A percentile compares a stretch with the other conserved stretches of the same genome.
Evolutionary conservation across 2,113 vertebrate species (phyloP).

Genomic region (Argyrosomus japonicus): DNA sequence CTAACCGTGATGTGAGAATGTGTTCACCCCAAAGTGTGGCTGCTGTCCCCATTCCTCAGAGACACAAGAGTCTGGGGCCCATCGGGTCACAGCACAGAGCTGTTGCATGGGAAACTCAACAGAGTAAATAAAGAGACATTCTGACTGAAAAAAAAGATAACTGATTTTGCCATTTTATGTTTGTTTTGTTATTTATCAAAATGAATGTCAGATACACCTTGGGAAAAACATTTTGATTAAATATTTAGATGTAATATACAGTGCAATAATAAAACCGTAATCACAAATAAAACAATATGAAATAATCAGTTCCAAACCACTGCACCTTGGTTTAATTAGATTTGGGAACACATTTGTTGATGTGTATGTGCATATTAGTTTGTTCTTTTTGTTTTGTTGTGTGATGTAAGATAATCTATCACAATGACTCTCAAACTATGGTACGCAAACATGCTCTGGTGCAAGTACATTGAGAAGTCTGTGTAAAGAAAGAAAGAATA

Average conservation of each 20-base stretch:
- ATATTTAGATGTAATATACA: background rate
- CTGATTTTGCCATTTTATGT: background rate
- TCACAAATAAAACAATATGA: background rate
- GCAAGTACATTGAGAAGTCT: too few species aligned
- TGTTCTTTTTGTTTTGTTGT: background rate
- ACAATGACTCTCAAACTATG: too few species aligned
- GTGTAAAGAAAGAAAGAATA: too few species aligned
- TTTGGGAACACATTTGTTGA: background rate
- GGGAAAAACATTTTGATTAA: background rate
- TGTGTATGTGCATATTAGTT: background rate
- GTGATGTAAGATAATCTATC: too few species aligned
- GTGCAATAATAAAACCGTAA: background rate
- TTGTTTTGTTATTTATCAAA: background rate
- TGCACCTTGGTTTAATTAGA: background rate
- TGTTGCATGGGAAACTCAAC: conserved; percentile 17
- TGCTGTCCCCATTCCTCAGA: conserved; percentile 62
- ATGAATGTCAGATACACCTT: background rate
- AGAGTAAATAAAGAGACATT: background rate
- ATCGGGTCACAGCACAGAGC: conserved; percentile 21
- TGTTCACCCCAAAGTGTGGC: conserved; percentile 37
- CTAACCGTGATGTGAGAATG: conserved; percentile 14
- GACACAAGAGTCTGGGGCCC: conserved; percentile 23
- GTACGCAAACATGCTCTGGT: too few species aligned
- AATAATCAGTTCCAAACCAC: background rate
- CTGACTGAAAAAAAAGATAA: background rate